Base-by-base conservation (phyloP, 2,888 invertebrate genomes). In the Cryptus viduatorius region DNA sequence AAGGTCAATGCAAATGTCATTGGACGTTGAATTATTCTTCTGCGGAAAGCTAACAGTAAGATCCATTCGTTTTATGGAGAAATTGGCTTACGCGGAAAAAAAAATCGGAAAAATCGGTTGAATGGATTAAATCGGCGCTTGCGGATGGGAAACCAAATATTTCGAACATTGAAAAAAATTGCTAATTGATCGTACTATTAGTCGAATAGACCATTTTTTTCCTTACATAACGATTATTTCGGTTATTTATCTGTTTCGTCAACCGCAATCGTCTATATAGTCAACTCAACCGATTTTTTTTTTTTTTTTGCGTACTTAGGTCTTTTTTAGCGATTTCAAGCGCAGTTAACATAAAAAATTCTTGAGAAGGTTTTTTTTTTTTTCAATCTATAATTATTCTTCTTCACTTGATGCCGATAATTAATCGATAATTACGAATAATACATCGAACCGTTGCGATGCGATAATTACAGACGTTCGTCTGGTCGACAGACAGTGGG, bases 391-490 rank as follows among this genome's bases (percentile, higher is more conserved):
- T n/a, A 68, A 50, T 31, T 37, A 50, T 31, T 69, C 37, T 69
- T 29, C 16, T 19, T 29, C 50, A 69, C n/a, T 69, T 69, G 4
- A 37, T 37, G 16, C 37, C n/a, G 31, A 69, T 37, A 53, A 50
- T 69, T 53, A 0, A 50, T 37, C 48, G 53, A n/a, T 53, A 69
- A 69, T 69, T 69, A 50, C 50, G 19, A 31, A 12, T 69, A 16
- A n/a, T 37, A 31, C 10, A n/a, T 5, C 1, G 16, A 50, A 10
- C 4, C 14, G 8, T 29, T n/a, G 64, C 14, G 7, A 37, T 8
- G n/a, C 50, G 69, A 53, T 69, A 69, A 69, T 69, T 53, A 53
- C 16, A 69, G 50, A 69, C 50, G 10, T 48, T 31, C 37, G 71
- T 42, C 56, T 42, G 12, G 56, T 16, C 50, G 53, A 50, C 37